Evolutionary conservation across 2,888 invertebrate species (phyloP).

Genomic region (Axea sp.): DNA sequence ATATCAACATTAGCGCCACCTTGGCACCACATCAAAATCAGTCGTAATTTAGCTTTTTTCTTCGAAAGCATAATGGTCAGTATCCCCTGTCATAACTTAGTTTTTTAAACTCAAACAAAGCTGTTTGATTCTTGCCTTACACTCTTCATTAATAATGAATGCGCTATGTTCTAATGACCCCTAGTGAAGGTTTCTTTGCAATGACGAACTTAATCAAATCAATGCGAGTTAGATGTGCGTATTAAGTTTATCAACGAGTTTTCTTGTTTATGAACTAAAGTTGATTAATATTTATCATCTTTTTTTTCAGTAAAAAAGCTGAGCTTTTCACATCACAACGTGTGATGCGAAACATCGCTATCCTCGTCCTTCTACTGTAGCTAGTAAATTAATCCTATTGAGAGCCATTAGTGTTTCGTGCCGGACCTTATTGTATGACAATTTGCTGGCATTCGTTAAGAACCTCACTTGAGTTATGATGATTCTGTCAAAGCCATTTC

Average conservation of each 20-base stretch:
- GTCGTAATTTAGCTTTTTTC: no score
- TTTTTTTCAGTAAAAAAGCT: slow-evolving; percentile 14
- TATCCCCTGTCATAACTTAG: no score
- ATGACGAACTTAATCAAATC: slow-evolving; percentile 53
- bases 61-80: no score
- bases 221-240: slow-evolving; percentile 30
- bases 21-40: no score
- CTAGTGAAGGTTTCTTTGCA: slow-evolving; percentile 45
- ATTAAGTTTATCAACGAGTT: slow-evolving; percentile 11
- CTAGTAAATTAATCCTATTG: slow-evolving; percentile 69
- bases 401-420: slow-evolving; percentile 70
- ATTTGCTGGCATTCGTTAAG: slow-evolving; percentile 65
- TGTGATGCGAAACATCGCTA: slow-evolving; percentile 8
- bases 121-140: slow-evolving; percentile 26
- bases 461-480: slow-evolving; percentile 22
- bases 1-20: background rate
- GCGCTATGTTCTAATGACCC: slow-evolving; percentile 41
- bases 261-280: background rate
- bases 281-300: no score
- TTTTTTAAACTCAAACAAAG: no score
- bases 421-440: slow-evolving; percentile 69
- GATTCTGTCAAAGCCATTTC: slow-evolving; percentile 3
- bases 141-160: slow-evolving; percentile 48
- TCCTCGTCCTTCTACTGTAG: slow-evolving; percentile 41
- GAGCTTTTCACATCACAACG: background rate